Evolutionary conservation across 2,888 invertebrate genomes (phyloP), one percentile per base, ranked within the genome.

Genomic region (Syrphus vitripennis): DNA sequence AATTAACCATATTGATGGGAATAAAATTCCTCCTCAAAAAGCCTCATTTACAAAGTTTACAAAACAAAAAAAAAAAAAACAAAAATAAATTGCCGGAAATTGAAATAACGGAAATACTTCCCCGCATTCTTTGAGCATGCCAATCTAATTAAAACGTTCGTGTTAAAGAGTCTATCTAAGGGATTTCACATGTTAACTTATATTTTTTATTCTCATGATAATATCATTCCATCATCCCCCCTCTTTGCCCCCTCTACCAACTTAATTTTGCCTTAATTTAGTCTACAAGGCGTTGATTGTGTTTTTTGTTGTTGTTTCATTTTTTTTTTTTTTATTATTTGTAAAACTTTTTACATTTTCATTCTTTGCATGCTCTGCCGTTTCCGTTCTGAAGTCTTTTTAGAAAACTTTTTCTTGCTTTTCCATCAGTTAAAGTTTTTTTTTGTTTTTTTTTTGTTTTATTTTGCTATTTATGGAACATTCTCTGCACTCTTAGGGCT

Each of bases 121-220:
- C 10, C 10, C 37, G n/a, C 9, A 14, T 40, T 61, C 6, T 40
- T 40, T 55, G 26, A 19, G 9, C 24, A 70, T 37, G 37, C 53
- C 53, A 70, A 70, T 55, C 40, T 70, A 70, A 70, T 70, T 70
- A 70, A 70, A 70, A 29, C 26, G 53, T 55, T 40, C 69, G 53
- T 37, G 40, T 40, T 53, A 26, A 69, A 24, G 12, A 40, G 24
- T 53, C 21, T 53, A 53, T 50, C 26, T 34, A 16, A 6, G 34
- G 50, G 48, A 50, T 69, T 53, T 69, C 69, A 69, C 40, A 70
- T 50, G 14, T 74, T 55, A 65, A 65, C 42, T 65, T n/a, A n/a
- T n/a, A n/a, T n/a, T 65, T 29, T 16, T 26, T 14, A 34, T 16
- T 1, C 19, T 14, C 40, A 24, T 53, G 40, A 61, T 16, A 45